These are phyloP conservation scores for Vanessa atalanta DNA, from an alignment of 1,140 invertebrate species.

Conservation along the genomic window DNA sequence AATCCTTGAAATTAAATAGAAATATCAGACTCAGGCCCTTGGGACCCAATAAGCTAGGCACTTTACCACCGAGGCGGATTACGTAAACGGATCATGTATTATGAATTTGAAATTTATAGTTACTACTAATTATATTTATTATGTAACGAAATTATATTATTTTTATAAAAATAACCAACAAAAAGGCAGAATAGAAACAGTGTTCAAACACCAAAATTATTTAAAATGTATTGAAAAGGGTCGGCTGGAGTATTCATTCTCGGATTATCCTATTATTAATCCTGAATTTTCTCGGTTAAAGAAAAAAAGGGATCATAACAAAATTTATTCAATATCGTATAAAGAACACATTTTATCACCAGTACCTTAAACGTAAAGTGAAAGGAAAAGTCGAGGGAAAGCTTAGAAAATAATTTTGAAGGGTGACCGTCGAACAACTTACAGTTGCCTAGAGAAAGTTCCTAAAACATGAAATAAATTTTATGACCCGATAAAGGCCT, in stretches of 20 bases:
- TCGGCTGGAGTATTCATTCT: slow-evolving; percentile 64
- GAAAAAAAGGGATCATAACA: slow-evolving; percentile 71
- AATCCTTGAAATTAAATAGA: too few species aligned
- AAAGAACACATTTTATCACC: slow-evolving; percentile 67
- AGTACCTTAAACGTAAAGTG: slow-evolving; percentile 56
- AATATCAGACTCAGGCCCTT: too few species aligned
- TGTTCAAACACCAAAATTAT: slow-evolving; percentile 30
- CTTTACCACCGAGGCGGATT: too few species aligned
- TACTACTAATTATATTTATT: too few species aligned
- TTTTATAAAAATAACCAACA: too few species aligned
- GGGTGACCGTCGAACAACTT: slow-evolving; percentile 70
- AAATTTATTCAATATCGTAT: slow-evolving; percentile 69
- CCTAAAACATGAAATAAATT: slow-evolving; percentile 71
- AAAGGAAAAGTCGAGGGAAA: slow-evolving; percentile 55
- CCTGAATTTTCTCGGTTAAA: slow-evolving; percentile 60
- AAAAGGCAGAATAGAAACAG: not conserved
- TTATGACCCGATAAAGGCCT: slow-evolving; percentile 73
- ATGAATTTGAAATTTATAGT: too few species aligned
- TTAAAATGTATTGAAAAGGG: slow-evolving; percentile 50
- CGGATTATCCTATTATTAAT: slow-evolving; percentile 72
- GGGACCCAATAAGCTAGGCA: too few species aligned
- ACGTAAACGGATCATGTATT: too few species aligned
- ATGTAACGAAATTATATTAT: too few species aligned
- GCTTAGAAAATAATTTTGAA: slow-evolving; percentile 70
- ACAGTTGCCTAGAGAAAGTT: slow-evolving; percentile 63